Percentiles rank a stretch among this genome's conserved stretches.
phyloP scores from a whole-genome alignment of 2,113 vertebrate genomes.

The Odobenus rosmarus region DNA sequence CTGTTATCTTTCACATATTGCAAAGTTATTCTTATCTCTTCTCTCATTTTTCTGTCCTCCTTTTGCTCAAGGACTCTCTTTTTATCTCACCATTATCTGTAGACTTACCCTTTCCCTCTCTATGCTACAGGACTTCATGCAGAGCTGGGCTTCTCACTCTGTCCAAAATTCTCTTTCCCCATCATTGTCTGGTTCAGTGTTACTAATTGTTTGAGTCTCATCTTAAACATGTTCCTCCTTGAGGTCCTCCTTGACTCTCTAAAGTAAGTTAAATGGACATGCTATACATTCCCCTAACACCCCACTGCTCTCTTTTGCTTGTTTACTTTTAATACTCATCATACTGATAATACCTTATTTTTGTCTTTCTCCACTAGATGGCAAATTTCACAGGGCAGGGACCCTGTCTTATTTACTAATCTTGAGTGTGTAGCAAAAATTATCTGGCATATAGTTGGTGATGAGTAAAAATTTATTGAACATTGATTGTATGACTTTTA shows the following conservation, averaged over 20 bases:
- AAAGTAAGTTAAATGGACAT: not conserved
- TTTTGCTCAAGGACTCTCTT: not conserved
- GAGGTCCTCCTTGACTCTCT: not conserved
- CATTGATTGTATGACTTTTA: not conserved
- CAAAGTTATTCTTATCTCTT: not conserved
- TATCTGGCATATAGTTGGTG: not conserved
- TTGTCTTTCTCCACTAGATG: not conserved
- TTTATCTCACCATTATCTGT: not conserved
- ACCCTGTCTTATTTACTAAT: not conserved
- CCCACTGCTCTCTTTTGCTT: not conserved
- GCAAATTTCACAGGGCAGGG: not conserved
- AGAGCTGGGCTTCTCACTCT: not conserved
- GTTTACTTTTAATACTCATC: not conserved
- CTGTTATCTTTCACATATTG: not conserved
- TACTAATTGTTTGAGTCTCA: not conserved
- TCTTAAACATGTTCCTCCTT: not conserved
- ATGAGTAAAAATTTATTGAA: not conserved
- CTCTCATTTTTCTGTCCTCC: not conserved
- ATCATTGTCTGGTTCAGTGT: not conserved
- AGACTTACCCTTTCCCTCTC: not conserved
- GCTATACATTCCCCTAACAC: not conserved
- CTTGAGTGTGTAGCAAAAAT: not conserved
- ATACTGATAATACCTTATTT: not conserved
- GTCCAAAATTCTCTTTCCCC: not conserved
- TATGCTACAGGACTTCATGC: not conserved